These are phyloP conservation scores for Indri indri DNA, from an alignment of 2,113 vertebrate genomes.

Conservation along the genomic window DNA sequence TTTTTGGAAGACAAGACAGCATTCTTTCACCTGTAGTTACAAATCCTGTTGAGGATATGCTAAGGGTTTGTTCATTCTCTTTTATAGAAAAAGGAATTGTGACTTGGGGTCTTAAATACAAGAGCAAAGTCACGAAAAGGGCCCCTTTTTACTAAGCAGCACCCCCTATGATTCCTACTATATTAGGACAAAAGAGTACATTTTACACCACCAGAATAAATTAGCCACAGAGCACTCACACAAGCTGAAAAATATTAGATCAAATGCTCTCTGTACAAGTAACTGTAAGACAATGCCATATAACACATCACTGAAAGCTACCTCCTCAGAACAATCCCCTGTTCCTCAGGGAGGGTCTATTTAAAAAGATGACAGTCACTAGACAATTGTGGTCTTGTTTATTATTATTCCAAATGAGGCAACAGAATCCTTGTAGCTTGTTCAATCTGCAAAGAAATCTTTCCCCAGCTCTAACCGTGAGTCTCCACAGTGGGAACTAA, in stretches of 20 bases:
- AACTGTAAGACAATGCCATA: neutral
- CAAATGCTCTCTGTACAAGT: neutral
- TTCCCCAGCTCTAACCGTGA: neutral
- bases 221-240: neutral
- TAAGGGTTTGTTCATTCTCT: neutral
- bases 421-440: neutral
- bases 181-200: neutral
- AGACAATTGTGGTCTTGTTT: neutral
- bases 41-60: neutral
- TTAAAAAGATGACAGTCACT: neutral
- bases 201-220: neutral
- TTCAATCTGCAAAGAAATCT: neutral
- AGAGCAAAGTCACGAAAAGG: neutral
- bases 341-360: neutral
- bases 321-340: neutral
- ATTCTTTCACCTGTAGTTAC: neutral
- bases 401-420: neutral
- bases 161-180: neutral
- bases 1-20: neutral
- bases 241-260: neutral
- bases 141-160: neutral
- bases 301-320: neutral
- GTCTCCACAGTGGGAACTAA: neutral
- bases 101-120: neutral
- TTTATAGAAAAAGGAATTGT: neutral